Conservation (phyloP, 2,888 invertebrate genomes). For the Brachynemurus nebulosus region DNA sequence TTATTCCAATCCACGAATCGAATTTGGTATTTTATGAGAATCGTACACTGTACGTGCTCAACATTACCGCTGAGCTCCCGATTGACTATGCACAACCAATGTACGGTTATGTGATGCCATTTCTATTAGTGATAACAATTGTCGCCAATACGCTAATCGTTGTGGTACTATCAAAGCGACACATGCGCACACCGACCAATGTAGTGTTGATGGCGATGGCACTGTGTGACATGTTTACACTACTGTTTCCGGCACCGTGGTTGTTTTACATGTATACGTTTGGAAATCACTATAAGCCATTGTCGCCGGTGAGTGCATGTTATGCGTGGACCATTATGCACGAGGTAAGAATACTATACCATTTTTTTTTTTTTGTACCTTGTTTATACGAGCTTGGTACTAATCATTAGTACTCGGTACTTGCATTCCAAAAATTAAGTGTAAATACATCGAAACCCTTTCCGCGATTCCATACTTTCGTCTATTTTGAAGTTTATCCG, state of each 20-base stretch:
- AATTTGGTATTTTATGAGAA: too few relatives aligned
- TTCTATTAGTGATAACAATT: slow-evolving; percentile 75
- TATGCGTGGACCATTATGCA: slow-evolving; percentile 69
- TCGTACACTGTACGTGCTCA: slow-evolving; percentile 32
- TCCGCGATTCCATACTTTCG: too few relatives aligned
- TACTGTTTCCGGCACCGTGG: slow-evolving; percentile 81
- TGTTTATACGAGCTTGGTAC: too few relatives aligned
- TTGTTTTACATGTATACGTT: slow-evolving; percentile 86
- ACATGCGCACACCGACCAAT: slow-evolving; percentile 88
- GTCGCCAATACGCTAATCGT: slow-evolving; percentile 84
- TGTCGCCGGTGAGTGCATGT: slow-evolving; percentile 61
- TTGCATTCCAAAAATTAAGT: too few relatives aligned
- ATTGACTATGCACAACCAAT: slow-evolving; percentile 54
- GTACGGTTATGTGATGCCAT: slow-evolving; percentile 69
- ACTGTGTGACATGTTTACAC: slow-evolving; percentile 85
- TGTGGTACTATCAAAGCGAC: slow-evolving; percentile 73
- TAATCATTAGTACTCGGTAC: too few relatives aligned
- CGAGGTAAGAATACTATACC: slow-evolving; percentile 42
- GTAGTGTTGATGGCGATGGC: slow-evolving; percentile 94
- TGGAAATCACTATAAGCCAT: slow-evolving; percentile 70
- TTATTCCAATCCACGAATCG: too few relatives aligned
- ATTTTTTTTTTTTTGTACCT: background rate
- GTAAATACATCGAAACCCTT: too few relatives aligned
- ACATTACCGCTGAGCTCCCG: slow-evolving; percentile 52
- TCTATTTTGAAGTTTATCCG: too few relatives aligned